Evolutionary conservation across 2,113 vertebrate genomes (phyloP).

Genomic region (Phrynosoma blainvillii): DNA sequence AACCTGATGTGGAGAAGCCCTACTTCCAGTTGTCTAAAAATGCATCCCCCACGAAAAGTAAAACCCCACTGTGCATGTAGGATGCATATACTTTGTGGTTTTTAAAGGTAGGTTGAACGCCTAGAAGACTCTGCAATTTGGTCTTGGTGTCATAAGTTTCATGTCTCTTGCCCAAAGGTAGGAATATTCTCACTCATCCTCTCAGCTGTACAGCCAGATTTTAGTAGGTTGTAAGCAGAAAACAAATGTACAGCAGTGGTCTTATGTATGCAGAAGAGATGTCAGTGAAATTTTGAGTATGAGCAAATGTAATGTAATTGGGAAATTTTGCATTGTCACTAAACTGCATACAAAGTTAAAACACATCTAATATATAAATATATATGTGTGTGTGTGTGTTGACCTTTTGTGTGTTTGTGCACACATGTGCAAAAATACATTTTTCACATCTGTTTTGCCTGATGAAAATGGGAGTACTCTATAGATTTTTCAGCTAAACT

Average conservation of each 20-base stretch:
- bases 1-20: neutral
- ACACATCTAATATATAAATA: neutral
- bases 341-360: neutral
- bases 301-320: neutral
- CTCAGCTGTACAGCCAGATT: neutral
- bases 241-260: neutral
- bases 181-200: neutral
- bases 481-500: neutral
- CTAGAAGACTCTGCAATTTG: neutral
- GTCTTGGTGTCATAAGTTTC: neutral
- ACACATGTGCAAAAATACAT: neutral
- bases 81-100: too few relatives aligned
- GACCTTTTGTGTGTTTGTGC: neutral
- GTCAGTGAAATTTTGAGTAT: neutral
- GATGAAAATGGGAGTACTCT: neutral
- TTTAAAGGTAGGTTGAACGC: too few relatives aligned
- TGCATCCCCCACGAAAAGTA: neutral
- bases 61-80: too few relatives aligned
- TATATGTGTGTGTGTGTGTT: neutral
- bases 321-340: neutral
- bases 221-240: neutral
- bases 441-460: neutral
- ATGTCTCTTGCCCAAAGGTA: neutral
- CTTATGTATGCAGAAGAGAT: too few relatives aligned
- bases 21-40: neutral